Evolutionary conservation across 2,888 invertebrate genomes (phyloP), one percentile per base, ranked within the genome.

Genomic region (Cepaea hortensis): DNA sequence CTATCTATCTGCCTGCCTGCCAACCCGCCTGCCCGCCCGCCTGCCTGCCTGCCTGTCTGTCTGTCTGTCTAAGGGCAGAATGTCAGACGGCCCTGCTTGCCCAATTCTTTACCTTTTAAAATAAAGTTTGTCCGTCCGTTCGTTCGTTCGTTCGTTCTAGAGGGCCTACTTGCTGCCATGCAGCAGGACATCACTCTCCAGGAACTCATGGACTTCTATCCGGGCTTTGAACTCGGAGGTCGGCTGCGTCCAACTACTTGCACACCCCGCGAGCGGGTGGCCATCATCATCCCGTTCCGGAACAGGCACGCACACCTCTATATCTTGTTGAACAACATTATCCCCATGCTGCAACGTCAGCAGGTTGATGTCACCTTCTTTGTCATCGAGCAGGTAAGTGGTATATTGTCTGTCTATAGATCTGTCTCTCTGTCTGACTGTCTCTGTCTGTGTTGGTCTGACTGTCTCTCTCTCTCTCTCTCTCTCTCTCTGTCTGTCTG

Each of bases 101-200:
- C 35, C 35, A 35, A 1, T 35, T 35, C 35, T 35, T 35, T 35
- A 35, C 35, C 35, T 35, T 35, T 35, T 35, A 35, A 35, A 35
- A 35, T 35, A 35, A 35, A 35, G 35, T 35, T 35, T 35, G 35
- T 1, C 35, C 35, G 35, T 1, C 35, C 35, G 35, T 35, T 76
- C 6, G 55, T 72, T 91, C 91, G 88, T 91, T 91, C 7, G 91
- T 55, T 6, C 55, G 55, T 55, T 55, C 55, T 55, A 77, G 77
- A 55, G n/a, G 55, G 55, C 1, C n/a, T 23, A 7, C 77, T 77
- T 2, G 77, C 77, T 13, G 55, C 9, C 50, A 55, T 77, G 77
- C 1, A 3, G 0, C 5, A 77, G 6, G 77, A 77, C 3, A n/a
- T 77, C 6, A n/a, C 61, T n/a, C 55, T n/a, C 3, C 18, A n/a